Base-by-base conservation (phyloP, 1,140 invertebrate species). In the Lepeophtheirus salmonis region DNA sequence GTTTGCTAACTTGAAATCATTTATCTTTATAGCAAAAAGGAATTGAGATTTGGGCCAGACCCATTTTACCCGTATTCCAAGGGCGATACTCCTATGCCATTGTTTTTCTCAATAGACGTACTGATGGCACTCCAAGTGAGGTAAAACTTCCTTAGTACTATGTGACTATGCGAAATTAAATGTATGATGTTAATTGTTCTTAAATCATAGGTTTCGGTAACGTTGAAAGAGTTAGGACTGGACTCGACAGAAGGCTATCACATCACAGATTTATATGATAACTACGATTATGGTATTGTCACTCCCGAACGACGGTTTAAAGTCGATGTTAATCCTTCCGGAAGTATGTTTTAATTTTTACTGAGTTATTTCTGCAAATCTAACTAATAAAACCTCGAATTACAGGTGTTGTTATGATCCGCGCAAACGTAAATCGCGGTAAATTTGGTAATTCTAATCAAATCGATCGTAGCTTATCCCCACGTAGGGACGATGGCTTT, bases 321-420 rank as follows among this genome's bases (percentile, higher is more conserved):
- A 74, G 84, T 90, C 18, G 84, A 86, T 77, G 86, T 94, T 1
- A 90, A 92, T 73, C 89, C 89, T 64, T 89, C 88, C 69, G 87
- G 86, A 64, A 66, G 60, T 62, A 23, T 56, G 65, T 64, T 57
- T 20, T 63, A 48, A 56, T 54, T 56, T 20, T n/a, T 56, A 60
- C n/a, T 16, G 16, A 41, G 30, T 10, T 6, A 41, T n/a, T 41
- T 41, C 6, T n/a, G n/a, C n/a, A n/a, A n/a, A n/a, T n/a, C n/a
- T n/a, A n/a, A n/a, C n/a, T n/a, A n/a, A n/a, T n/a, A n/a, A n/a
- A n/a, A n/a, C n/a, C n/a, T n/a, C n/a, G n/a, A n/a, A n/a, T 66
- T 69, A 61, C 70, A 79, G 79, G 81, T 67, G 83, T 86, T 65
- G 84, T 87, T 23, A 86, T 87, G 67, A 72, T 87, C n/a, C 75